phyloP scores from a whole-genome alignment of 2,888 invertebrate species.

The Cantharis rufa region DNA sequence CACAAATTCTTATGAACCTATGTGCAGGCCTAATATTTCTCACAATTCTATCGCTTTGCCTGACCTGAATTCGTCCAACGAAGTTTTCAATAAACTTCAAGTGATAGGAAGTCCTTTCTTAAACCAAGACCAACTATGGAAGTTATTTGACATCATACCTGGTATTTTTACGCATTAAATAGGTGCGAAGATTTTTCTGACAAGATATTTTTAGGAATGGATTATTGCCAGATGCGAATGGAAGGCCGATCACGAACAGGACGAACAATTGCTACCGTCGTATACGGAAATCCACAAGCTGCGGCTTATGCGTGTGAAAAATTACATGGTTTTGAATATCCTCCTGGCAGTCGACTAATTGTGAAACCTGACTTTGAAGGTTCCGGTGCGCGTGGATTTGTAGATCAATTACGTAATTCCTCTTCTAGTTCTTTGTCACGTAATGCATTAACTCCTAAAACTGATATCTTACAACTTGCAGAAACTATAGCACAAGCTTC shows the following conservation, averaged over 20 bases:
- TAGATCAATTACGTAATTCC: neutral
- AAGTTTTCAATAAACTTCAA: constrained; percentile 66
- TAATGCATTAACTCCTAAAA: neutral
- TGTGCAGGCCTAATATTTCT: constrained; percentile 32
- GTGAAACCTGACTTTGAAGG: constrained; percentile 66
- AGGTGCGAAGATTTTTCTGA: neutral
- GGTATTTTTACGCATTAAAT: constrained; percentile 53
- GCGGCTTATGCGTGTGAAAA: constrained; percentile 82
- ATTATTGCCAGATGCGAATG: constrained; percentile 63
- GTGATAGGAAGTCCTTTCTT: constrained; percentile 74
- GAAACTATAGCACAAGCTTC: constrained; percentile 80
- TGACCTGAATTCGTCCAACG: constrained; percentile 35
- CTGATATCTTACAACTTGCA: constrained; percentile 68
- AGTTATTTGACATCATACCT: constrained; percentile 85
- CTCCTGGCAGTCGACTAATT: constrained; percentile 80
- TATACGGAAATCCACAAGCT: constrained; percentile 72
- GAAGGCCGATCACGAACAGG: constrained; percentile 58
- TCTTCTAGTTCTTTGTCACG: neutral
- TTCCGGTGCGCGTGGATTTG: constrained; percentile 3
- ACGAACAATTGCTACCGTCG: constrained; percentile 66
- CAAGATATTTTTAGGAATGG: constrained; percentile 52
- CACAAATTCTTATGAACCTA: constrained; percentile 12
- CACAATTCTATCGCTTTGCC: constrained; percentile 46
- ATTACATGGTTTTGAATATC: constrained; percentile 89
- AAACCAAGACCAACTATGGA: constrained; percentile 78